Conservation (phyloP, 1,140 invertebrate species). For the Drosophila mojavensis region DNA sequence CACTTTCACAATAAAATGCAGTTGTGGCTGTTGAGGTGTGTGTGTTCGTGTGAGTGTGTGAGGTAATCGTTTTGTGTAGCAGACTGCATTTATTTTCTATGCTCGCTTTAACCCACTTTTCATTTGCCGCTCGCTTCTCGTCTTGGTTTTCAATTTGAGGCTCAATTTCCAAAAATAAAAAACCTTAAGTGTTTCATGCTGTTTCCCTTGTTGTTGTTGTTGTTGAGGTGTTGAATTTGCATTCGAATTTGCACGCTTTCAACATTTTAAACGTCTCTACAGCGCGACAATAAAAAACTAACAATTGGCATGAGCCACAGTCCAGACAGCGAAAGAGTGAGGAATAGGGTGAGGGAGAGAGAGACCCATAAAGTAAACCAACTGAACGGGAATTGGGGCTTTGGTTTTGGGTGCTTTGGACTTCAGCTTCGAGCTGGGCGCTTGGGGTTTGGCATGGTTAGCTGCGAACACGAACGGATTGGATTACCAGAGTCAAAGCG, state of each 20-base stretch:
- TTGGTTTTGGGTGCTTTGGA: not conserved
- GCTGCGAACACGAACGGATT: conserved; percentile 37
- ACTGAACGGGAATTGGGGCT: conserved; percentile 1
- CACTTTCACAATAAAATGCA: conserved; percentile 69
- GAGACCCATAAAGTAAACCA: conserved; percentile 12
- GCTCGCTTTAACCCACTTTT: conserved; percentile 78
- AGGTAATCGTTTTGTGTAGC: conserved; percentile 40
- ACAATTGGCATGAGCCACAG: conserved; percentile 77
- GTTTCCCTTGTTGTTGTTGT: conserved; percentile 18
- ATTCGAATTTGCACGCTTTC: conserved; percentile 81
- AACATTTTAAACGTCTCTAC: conserved; percentile 56
- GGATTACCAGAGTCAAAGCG: conserved; percentile 46
- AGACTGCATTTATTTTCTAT: conserved; percentile 58
- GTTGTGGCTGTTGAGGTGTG: conserved; percentile 8
- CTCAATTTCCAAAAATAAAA: conserved; percentile 67
- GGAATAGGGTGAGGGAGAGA: not conserved
- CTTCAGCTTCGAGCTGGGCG: conserved; percentile 5
- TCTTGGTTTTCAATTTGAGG: conserved; percentile 76
- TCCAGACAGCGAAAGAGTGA: conserved; percentile 1
- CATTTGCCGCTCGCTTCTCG: conserved; percentile 59
- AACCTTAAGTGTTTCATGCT: conserved; percentile 57
- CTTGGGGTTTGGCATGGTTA: conserved; percentile 28
- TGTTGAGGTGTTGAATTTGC: conserved; percentile 76
- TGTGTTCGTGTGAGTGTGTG: conserved; percentile 18
- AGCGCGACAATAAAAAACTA: conserved; percentile 52